Percentiles rank a stretch among this genome's conserved stretches.
phyloP scores from a whole-genome alignment of 2,797 vertebrate species.

The Aeoliscus strigatus region DNA sequence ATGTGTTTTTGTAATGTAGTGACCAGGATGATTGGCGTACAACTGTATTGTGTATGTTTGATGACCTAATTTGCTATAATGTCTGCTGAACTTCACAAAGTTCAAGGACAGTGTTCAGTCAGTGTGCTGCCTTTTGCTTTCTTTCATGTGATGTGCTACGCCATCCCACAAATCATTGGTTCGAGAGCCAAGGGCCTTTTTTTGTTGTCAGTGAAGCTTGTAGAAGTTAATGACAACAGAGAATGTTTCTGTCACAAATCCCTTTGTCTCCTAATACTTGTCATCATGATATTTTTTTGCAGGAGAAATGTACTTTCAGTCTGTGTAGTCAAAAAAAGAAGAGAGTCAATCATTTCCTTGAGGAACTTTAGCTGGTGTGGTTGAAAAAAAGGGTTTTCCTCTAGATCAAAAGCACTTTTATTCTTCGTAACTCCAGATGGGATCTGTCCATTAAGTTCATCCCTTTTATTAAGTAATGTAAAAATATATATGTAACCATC shows the following conservation, averaged over 20 bases:
- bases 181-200: slow-evolving; percentile 58
- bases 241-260: slow-evolving; percentile 68
- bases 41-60: too few species aligned
- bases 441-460: slow-evolving; percentile 95
- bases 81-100: slow-evolving; percentile 6
- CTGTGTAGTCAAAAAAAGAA: slow-evolving; percentile 81
- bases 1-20: slow-evolving; percentile 6
- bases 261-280: slow-evolving; percentile 71
- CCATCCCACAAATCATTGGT: slow-evolving; percentile 59
- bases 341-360: slow-evolving; percentile 93
- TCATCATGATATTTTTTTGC: slow-evolving; percentile 68
- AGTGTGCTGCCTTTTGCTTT: slow-evolving; percentile 5
- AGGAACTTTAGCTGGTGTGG: slow-evolving; percentile 90
- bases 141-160: too few species aligned
- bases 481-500: slow-evolving; percentile 1
- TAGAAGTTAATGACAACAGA: slow-evolving; percentile 61
- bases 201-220: slow-evolving; percentile 67
- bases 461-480: slow-evolving; percentile 57
- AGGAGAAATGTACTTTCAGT: slow-evolving; percentile 70
- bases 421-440: slow-evolving; percentile 89
- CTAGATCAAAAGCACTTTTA: slow-evolving; percentile 93
- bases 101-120: slow-evolving; percentile 8
- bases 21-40: too few species aligned
- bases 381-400: slow-evolving; percentile 95
- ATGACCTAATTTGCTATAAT: too few species aligned